Base-by-base conservation (phyloP, 2,888 invertebrate species). In the Epicampocera succincta region DNA sequence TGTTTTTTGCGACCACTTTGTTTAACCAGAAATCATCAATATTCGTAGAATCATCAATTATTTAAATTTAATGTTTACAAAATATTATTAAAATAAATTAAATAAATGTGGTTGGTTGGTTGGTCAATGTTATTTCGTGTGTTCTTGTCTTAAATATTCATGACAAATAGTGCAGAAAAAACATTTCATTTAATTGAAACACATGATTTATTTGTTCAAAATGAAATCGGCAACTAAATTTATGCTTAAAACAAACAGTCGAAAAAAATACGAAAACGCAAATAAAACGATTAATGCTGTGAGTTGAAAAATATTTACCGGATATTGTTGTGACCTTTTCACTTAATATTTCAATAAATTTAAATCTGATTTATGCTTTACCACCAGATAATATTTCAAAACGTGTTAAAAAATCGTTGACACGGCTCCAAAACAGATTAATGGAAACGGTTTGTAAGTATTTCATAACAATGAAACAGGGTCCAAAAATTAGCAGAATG, bases 81-180 rank as follows among this genome's bases (percentile, higher is more conserved):
- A 76, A 72, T 38, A 56, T 56, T 73, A 69, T 80, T 54, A 44
- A 77, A 65, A 72, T 29, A 65, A 77, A 77, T 73, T 73, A 74
- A 81, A 81, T 73, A 81, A 81, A 63, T 78, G 56, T 63, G 73
- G 77, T 77, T 77, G 56, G 77, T 77, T 77, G 56, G 29, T 44
- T 74, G 63, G 25, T 60, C 19, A 63, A 46, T 58, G 42, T 17
- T 58, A 58, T 48, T 50, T 56, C 42, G 38, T 9, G 42, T 11
- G 19, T 11, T 60, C 13, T 48, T 33, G 17, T 19, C 38, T 48
- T 58, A 5, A 15, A 29, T 15, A n/a, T 58, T 46, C 13, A 25
- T 9, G 42, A 1, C 5, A 38, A 42, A 25, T 19, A 33, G 56
- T 19, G 15, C 5, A 44, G 4, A 52, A 54, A 29, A 29, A 68